These are phyloP conservation scores for Rhogogaster chlorosoma DNA, from an alignment of 2,888 invertebrate genomes.

Conservation along the genomic window DNA sequence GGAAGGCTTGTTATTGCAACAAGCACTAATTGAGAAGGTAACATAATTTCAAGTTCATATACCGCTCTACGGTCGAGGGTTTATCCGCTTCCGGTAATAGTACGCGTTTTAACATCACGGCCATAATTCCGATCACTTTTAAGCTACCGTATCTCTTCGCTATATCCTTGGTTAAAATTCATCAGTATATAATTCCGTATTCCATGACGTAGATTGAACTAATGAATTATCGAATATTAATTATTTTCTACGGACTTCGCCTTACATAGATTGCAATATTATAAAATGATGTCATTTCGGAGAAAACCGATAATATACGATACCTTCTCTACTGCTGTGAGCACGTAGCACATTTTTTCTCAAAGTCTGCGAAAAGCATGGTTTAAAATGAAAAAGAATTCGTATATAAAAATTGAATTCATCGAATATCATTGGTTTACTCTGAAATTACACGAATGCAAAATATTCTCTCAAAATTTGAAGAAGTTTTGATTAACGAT, in stretches of 20 bases:
- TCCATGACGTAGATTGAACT: neutral
- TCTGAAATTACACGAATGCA: too few species aligned
- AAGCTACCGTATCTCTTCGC: neutral
- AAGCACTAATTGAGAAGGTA: slow-evolving; percentile 35
- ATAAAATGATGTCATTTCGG: too few species aligned
- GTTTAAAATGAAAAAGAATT: too few species aligned
- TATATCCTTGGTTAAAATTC: neutral
- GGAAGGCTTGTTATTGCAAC: neutral
- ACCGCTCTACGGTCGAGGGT: neutral
- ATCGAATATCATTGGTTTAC: too few species aligned
- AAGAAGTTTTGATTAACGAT: too few species aligned
- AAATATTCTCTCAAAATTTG: too few species aligned
- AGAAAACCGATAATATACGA: too few species aligned
- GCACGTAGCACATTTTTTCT: too few species aligned
- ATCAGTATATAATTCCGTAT: neutral
- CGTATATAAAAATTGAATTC: too few species aligned
- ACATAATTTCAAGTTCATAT: slow-evolving; percentile 35
- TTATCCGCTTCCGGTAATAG: slow-evolving; percentile 38
- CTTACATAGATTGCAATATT: too few species aligned
- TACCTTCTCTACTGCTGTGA: too few species aligned
- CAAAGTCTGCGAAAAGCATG: too few species aligned
- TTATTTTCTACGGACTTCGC: neutral
- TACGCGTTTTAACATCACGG: slow-evolving; percentile 24
- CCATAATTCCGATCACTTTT: neutral
- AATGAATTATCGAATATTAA: neutral